Evolutionary conservation across 2,113 vertebrate species (phyloP).

Genomic region (Tachuris rubrigastra): DNA sequence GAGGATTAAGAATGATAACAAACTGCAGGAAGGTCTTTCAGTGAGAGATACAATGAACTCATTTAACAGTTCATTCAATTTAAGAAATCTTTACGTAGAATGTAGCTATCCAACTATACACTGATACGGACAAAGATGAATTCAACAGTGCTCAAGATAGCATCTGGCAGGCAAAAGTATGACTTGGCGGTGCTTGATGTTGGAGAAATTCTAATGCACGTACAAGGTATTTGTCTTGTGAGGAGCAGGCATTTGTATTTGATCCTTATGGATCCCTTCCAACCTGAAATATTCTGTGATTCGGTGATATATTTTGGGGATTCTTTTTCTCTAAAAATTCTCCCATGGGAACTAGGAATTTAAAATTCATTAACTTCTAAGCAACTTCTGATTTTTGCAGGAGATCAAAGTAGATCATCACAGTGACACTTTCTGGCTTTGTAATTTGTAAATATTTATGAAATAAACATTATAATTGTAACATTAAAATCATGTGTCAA

Average conservation of each 20-base stretch:
- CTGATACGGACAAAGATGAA: background rate
- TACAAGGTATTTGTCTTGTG: background rate
- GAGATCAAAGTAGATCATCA: background rate
- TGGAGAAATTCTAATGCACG: background rate
- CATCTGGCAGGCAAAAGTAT: background rate
- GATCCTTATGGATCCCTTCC: background rate
- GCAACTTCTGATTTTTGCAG: background rate
- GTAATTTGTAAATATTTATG: background rate
- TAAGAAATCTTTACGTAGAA: background rate
- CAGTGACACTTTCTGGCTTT: background rate
- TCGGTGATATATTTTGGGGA: background rate
- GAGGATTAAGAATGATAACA: background rate
- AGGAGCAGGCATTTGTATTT: background rate
- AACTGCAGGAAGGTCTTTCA: background rate
- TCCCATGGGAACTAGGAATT: background rate
- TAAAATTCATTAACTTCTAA: background rate
- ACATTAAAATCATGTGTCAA: background rate
- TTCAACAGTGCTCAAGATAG: background rate
- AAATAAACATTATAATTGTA: background rate
- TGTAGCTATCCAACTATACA: accelerated
- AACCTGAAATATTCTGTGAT: background rate
- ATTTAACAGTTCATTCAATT: background rate
- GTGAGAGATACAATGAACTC: background rate
- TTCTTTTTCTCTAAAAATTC: background rate
- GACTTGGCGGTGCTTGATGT: background rate